Base-by-base conservation (phyloP, 2,797 vertebrate genomes). In the Prunella strophiata region DNA sequence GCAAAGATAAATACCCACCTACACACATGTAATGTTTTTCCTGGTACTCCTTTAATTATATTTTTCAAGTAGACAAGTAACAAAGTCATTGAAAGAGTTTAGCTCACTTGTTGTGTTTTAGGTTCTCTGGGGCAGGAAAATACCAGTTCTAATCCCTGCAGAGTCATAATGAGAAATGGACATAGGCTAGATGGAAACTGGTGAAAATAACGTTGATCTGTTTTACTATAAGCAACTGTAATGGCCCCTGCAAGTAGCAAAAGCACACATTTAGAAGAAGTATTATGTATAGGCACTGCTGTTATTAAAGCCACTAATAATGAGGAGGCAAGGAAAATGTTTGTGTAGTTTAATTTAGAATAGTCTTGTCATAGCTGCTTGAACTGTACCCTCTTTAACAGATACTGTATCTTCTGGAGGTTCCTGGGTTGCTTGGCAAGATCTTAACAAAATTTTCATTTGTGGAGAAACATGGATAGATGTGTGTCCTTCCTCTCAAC, bases 241-340 rank as follows among this genome's bases (percentile, higher is more conserved):
- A 67, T 42, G 29, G 25, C 21, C 36, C 23, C 55, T 63, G 12
- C 32, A 78, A 77, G 48, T 11, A 58, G 17, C 27, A 57, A 84
- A 47, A 7, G 3, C 13, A 21, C 17, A 50, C 8, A 50, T 76
- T 82, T 74, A 74, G 40, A 72, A 81, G 48, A 62, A 65, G 5
- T 57, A 70, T 55, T 76, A 9, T 38, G 21, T 29, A 54, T 30
- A 86, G 57, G 42, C 42, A 68, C 29, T 2, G 1, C 38, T 61
- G 36, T 52, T 85, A 91, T 93, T 92, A 88, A 87, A 80, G 34
- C 17, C 54, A 65, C 54, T 86, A 77, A 80, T 70, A 83, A 92
- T 58, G 12, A 63, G 52, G 21, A 88, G 80, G 13, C 42, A 61
- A 65, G 18, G 88, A 48, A 73, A 88, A 63, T 9, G 6, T 34